Conservation (phyloP, 37 sponge, comb jelly and placozoan species). For the Aphrocallistes beatrix region DNA sequence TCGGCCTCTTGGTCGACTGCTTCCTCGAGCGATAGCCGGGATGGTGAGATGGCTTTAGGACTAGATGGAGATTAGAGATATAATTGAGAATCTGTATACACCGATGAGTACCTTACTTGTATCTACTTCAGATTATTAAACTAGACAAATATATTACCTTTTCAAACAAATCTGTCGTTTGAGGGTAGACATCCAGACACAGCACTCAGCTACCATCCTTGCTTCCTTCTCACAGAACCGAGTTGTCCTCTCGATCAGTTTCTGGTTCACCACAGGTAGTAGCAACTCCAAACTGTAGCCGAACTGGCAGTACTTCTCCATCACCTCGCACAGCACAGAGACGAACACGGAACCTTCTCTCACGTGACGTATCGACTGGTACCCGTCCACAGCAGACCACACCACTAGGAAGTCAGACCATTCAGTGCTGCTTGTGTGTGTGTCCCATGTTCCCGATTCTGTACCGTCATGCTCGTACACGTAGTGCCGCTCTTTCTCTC, state of each 20-base stretch:
- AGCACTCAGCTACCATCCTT: neutral
- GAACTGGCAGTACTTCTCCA: neutral
- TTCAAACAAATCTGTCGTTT: neutral
- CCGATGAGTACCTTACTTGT: no score
- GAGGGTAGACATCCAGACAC: neutral
- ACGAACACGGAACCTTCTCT: neutral
- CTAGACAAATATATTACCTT: no score
- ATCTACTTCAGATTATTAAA: no score
- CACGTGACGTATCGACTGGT: neutral
- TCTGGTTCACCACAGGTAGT: neutral
- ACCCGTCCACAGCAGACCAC: slow-evolving; percentile 11
- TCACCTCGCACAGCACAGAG: slow-evolving; percentile 10
- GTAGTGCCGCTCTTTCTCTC: neutral
- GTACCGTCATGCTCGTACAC: neutral
- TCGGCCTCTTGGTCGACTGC: neutral
- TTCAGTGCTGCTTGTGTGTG: neutral
- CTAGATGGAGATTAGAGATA: no score
- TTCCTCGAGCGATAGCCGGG: neutral
- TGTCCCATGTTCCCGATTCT: neutral
- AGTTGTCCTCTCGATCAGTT: slow-evolving; percentile 10
- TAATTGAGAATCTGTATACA: no score
- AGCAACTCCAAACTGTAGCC: neutral
- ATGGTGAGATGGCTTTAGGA: neutral
- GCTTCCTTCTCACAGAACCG: slow-evolving; percentile 4
- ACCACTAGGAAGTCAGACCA: slow-evolving; percentile 3